A percentile compares a stretch with the other conserved stretches of the same genome.
These are phyloP conservation scores for Eupithecia exiguata DNA, from an alignment of 2,888 invertebrate genomes.

Conservation along the genomic window DNA sequence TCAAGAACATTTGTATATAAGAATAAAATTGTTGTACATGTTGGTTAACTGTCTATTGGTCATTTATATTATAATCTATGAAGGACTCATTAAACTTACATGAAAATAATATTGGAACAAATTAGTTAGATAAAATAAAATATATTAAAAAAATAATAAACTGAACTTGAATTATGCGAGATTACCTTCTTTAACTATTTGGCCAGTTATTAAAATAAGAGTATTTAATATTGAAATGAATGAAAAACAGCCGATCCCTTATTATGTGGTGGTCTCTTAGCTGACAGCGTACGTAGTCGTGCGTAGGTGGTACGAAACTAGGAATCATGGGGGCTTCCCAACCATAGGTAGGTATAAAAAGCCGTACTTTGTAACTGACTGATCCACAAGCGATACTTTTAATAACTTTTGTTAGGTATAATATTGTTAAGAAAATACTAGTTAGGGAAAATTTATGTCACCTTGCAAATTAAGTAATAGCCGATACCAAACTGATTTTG, in stretches of 20 bases:
- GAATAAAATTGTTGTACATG: not conserved
- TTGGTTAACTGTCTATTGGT: not conserved
- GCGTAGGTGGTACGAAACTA: no score
- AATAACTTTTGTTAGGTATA: no score
- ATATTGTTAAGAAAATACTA: not conserved
- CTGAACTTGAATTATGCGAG: not conserved
- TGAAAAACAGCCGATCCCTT: no score
- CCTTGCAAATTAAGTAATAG: not conserved
- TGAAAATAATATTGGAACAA: slow-evolving; percentile 9
- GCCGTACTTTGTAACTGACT: no score
- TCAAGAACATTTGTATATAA: not conserved
- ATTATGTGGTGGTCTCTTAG: no score
- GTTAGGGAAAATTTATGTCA: not conserved
- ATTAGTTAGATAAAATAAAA: not conserved
- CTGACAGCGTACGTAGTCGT: no score
- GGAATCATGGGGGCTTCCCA: no score
- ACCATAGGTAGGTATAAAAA: no score
- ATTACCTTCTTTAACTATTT: not conserved
- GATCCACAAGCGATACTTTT: no score
- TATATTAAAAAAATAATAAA: not conserved
- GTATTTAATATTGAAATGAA: no score
- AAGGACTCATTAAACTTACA: not conserved
- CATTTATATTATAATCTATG: not conserved
- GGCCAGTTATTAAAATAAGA: no score
- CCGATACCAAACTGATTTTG: not conserved